Conservation (phyloP, 2,797 vertebrate genomes). For the Sphenodon punctatus region DNA sequence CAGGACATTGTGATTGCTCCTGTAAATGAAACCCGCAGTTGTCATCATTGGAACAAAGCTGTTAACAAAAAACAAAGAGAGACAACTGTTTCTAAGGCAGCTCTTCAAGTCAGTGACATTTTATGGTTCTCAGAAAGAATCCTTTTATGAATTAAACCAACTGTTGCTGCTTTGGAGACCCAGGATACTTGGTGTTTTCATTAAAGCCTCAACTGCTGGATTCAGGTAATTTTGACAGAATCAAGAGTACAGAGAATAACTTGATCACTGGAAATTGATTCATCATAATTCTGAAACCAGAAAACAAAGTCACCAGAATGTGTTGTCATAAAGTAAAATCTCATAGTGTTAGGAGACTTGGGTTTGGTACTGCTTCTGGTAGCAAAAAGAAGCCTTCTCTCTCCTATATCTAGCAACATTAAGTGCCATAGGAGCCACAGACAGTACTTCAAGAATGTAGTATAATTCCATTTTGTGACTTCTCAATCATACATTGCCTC, state of each 20-base stretch:
- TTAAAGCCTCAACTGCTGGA: not conserved
- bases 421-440: no score
- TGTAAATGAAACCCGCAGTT: no score
- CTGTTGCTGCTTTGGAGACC: rapidly evolving
- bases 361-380: not conserved
- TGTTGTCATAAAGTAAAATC: no score
- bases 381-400: not conserved
- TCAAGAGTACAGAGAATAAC: not conserved
- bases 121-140: rapidly evolving
- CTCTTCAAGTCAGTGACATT: not conserved
- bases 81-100: not conserved
- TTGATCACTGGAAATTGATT: no score
- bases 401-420: not conserved
- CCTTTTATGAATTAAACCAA: rapidly evolving
- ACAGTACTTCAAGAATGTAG: not conserved
- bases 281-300: no score
- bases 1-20: no score
- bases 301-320: no score
- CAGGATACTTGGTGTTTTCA: not conserved
- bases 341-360: no score
- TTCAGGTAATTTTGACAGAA: not conserved
- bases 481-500: constrained; percentile 25
- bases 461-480: not conserved
- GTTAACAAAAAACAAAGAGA: not conserved
- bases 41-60: rapidly evolving